Evolutionary conservation across 2,888 invertebrate species (phyloP), one percentile per base, ranked within the genome.

Genomic region (Gymnoscelis rufifasciata): DNA sequence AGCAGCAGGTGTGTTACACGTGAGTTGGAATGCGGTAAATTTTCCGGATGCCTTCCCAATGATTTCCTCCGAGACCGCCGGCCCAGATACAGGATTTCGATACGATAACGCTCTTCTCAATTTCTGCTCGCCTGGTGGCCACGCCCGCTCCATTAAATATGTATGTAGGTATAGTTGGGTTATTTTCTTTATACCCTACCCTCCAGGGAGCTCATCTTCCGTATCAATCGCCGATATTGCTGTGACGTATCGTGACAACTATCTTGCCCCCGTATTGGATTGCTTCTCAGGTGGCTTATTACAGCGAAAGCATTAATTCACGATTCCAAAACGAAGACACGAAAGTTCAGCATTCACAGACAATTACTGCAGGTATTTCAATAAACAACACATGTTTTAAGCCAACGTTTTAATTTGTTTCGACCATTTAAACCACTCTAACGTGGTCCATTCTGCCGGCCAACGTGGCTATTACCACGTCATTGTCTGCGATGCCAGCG

Each of bases 1-100:
- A 75, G 68, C 73, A 76, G 77, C 86, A 86, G 87, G 84, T 83
- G 82, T 83, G 82, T 80, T 78, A 76, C 74, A 77, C 78, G 74
- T 77, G 76, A 82, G 74, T 70, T 71, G 78, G 83, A 83, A 82
- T 82, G 81, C 82, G 88, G 89, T 89, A 89, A 90, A 90, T 90
- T 90, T 89, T 89, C 89, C 89, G 91, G 91, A 91, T 91, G 92
- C 91, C 91, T 92, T 92, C 90, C 91, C 91, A 91, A 92, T 92
- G 92, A 92, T 92, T 92, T 92, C 92, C 92, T 92, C 89, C 78
- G 92, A 92, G 92, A 92, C 91, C 83, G 78, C 78, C 83, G 81
- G 78, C 79, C 84, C 79, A 82, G 88, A 88, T 88, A 86, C 83
- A 74, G 83, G 84, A 84, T 87, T 87, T 83, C 86, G 83, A 86